phyloP scores from a whole-genome alignment of 2,797 vertebrate species.

The Centropyge bicolor region DNA sequence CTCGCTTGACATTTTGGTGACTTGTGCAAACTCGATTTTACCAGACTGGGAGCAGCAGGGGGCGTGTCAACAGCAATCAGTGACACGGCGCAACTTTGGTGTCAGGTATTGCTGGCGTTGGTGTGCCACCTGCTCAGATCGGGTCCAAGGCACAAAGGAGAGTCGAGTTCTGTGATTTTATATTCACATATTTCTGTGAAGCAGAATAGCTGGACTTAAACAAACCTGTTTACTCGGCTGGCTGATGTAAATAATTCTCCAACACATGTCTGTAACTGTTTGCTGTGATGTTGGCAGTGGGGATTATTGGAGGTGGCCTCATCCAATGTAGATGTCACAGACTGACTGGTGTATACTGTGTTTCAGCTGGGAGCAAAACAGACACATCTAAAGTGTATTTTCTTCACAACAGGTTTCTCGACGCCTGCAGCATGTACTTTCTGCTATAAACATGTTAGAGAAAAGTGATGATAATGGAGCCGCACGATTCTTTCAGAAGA shows the following conservation, averaged over 20 bases:
- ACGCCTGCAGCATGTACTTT: constrained; percentile 16
- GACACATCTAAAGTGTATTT: constrained; percentile 12
- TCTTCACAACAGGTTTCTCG: constrained; percentile 5
- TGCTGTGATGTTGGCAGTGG: constrained; percentile 12
- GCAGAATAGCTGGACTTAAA: background rate
- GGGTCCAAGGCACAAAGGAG: too few relatives aligned
- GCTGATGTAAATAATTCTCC: constrained; percentile 35
- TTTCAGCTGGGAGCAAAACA: constrained; percentile 26
- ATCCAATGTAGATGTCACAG: constrained; percentile 29
- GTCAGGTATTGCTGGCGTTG: background rate
- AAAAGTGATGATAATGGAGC: background rate
- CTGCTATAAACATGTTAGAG: background rate
- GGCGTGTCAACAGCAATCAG: constrained; percentile 3
- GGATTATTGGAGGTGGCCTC: constrained; percentile 38
- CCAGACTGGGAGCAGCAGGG: background rate
- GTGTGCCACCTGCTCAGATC: background rate
- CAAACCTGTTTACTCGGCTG: constrained; percentile 13
- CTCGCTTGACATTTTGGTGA: background rate
- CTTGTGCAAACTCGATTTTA: constrained; percentile 8
- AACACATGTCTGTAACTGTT: constrained; percentile 30
- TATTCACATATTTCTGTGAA: background rate
- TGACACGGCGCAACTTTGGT: background rate
- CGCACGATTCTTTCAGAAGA: background rate
- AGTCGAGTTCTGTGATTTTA: constrained; percentile 14
- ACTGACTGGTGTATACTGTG: constrained; percentile 37